phyloP scores from a whole-genome alignment of 2,797 vertebrate genomes.

The Oreonectes daqikongensis region DNA sequence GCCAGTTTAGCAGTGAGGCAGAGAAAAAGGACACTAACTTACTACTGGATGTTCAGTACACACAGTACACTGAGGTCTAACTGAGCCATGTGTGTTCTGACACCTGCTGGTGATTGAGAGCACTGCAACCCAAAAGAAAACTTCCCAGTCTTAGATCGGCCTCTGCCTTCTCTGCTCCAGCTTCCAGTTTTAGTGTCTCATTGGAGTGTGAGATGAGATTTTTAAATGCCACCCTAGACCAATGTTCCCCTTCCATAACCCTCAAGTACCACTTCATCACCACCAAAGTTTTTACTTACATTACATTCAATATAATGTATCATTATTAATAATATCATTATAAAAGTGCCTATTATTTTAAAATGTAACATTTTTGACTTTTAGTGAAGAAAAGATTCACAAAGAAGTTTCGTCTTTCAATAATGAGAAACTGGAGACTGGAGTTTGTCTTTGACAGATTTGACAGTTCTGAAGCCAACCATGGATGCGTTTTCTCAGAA shows the following conservation, averaged over 20 bases:
- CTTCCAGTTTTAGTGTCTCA: background rate
- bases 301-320: no score
- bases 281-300: background rate
- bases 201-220: background rate
- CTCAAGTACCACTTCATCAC: background rate
- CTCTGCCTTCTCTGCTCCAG: background rate
- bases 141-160: background rate
- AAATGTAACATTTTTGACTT: no score
- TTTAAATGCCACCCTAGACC: background rate
- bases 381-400: no score
- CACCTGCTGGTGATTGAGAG: conserved; percentile 30
- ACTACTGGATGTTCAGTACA: background rate
- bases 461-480: no score
- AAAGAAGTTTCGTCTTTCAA: no score
- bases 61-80: background rate
- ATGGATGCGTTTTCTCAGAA: no score
- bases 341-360: no score
- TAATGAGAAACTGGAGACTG: no score
- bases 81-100: conserved; percentile 8
- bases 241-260: background rate
- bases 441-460: no score
- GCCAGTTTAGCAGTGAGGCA: background rate
- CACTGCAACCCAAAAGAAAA: conserved; percentile 8
- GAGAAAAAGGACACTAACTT: background rate
- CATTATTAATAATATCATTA: no score